Base-by-base conservation (phyloP, 2,797 vertebrate genomes). In the Sebastes matsubarae region DNA sequence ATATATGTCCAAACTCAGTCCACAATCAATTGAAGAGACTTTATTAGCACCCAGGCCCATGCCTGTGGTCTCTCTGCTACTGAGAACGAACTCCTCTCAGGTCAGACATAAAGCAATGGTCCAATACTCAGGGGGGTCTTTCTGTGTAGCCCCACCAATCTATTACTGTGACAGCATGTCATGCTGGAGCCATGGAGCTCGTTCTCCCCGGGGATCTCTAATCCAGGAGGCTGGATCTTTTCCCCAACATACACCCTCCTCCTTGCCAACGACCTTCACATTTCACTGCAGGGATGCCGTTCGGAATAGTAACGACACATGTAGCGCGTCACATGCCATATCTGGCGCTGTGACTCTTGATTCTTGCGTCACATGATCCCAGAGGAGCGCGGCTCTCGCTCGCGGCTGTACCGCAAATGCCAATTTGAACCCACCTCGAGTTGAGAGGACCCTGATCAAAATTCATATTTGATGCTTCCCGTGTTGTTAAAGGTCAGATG, bases 191-290 rank as follows among this genome's bases (percentile, higher is more conserved):
- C 86, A 76, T 60, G 68, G 77, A 81, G 77, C 82, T 68, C 1
- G 22, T 36, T 75, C 82, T 87, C 88, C 77, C 36, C 71, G 34
- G 89, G 87, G 91, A 78, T 60, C 85, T 91, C 77, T 92, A 90
- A 94, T 92, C 84, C 89, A 83, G 42, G 52, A 73, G 77, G 73
- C 78, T 88, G 87, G 84, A 93, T 82, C 86, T 65, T 76, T 84
- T 80, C 79, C 60, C 66, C 77, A 74, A 72, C 73, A 78, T 66
- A 18, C 29, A 12, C 65, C 80, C 72, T 83, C 83, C 89, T 87
- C 82, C 65, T 77, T 84, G 75, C 80, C 72, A 79, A 27, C 46
- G 83, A 93, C 89, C 87, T 93, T 94, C 89, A 88, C 81, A 74
- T 90, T 76, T 88, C 85, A 75, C 80, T 81, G 79, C 81, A 42